Percentiles rank a stretch among this genome's conserved stretches.
phyloP scores from a whole-genome alignment of 2,113 vertebrate species.

The Ariopsis seemanni region DNA sequence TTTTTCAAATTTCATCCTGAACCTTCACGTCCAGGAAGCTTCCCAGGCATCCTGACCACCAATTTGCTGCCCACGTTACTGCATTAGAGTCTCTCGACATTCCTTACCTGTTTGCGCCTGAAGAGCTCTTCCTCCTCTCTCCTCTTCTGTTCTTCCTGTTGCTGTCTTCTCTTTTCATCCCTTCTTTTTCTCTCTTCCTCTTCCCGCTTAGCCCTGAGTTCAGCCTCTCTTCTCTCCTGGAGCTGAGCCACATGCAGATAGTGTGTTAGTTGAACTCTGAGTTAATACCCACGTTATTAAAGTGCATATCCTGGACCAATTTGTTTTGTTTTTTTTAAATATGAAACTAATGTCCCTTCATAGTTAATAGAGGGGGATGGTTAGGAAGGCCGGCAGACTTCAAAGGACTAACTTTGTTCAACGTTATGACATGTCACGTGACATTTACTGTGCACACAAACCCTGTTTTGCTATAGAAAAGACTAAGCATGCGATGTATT shows the following conservation, averaged over 20 bases:
- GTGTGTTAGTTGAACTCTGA: not conserved
- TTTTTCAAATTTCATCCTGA: not conserved
- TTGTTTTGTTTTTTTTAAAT: too few species aligned
- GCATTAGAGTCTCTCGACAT: not conserved
- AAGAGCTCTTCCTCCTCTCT: conserved; percentile 84
- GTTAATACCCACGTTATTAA: not conserved
- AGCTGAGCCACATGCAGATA: conserved; percentile 66
- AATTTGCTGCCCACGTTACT: not conserved
- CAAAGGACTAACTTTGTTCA: too few species aligned
- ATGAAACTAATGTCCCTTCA: too few species aligned
- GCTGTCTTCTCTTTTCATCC: conserved; percentile 77
- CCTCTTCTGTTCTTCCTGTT: conserved; percentile 82
- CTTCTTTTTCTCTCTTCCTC: conserved; percentile 86
- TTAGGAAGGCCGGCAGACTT: too few species aligned
- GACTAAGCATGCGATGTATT: too few species aligned
- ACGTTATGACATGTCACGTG: too few species aligned
- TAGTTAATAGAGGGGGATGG: too few species aligned
- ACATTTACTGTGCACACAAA: too few species aligned
- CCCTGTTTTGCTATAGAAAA: too few species aligned
- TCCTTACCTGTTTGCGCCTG: conserved; percentile 82
- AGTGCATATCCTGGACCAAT: too few species aligned
- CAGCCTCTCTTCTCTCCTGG: conserved; percentile 88
- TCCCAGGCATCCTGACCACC: not conserved
- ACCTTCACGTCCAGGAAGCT: not conserved
- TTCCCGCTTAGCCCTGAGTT: conserved; percentile 92